Conservation (phyloP, 2,113 vertebrate genomes). For the Otus sunia region DNA sequence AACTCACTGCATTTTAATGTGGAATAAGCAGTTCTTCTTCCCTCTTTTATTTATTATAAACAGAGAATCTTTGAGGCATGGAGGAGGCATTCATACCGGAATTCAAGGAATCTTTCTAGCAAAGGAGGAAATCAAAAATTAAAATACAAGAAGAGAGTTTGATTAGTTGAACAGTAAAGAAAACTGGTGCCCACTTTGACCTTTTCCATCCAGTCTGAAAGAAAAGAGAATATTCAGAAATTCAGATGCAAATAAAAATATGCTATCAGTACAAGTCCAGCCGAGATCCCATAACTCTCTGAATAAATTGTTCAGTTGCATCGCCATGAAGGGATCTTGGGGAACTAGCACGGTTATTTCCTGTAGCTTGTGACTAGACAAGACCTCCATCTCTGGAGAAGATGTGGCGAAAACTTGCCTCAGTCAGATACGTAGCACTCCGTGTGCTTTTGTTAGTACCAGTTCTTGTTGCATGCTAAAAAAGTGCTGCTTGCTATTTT, state of each 20-base stretch:
- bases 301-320: background rate
- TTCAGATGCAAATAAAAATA: background rate
- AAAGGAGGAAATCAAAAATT: background rate
- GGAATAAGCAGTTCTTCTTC: background rate
- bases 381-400: background rate
- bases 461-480: background rate
- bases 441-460: background rate
- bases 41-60: background rate
- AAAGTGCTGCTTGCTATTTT: background rate
- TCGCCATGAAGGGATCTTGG: fast-evolving
- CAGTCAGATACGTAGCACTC: fast-evolving
- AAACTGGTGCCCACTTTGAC: background rate
- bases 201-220: background rate
- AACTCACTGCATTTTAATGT: background rate
- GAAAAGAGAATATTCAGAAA: background rate
- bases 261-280: background rate
- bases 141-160: background rate
- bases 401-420: background rate
- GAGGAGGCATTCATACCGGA: background rate
- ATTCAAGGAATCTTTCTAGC: background rate
- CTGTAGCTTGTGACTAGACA: background rate
- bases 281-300: background rate
- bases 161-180: background rate
- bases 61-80: background rate
- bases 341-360: background rate